A percentile compares a stretch with the other conserved stretches of the same genome.
Conservation (phyloP, 2,888 invertebrate species). For the Listrodromus nycthemerus region DNA sequence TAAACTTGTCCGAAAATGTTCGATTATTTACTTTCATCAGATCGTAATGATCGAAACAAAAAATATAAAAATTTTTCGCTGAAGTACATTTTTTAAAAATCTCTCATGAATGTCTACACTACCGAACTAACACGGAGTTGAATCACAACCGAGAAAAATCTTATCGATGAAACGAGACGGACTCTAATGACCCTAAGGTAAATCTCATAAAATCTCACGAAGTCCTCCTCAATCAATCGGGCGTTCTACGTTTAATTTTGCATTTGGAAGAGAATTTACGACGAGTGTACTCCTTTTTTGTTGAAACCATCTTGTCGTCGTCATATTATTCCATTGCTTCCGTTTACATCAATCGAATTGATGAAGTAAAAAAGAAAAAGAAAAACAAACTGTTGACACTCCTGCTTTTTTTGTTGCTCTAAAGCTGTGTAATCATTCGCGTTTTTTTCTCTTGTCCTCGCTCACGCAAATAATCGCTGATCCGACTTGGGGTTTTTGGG, state of each 20-base stretch:
- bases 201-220: conserved; percentile 30
- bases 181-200: conserved; percentile 44
- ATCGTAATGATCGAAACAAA: background rate
- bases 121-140: conserved; percentile 17
- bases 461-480: conserved; percentile 23
- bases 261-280: background rate
- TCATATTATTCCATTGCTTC: background rate
- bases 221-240: background rate
- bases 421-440: conserved; percentile 35
- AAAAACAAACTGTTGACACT: conserved; percentile 4
- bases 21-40: background rate
- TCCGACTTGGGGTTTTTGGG: background rate
- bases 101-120: conserved; percentile 7
- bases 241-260: conserved; percentile 12
- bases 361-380: background rate
- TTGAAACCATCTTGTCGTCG: background rate
- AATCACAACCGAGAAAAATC: conserved; percentile 32
- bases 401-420: conserved; percentile 27
- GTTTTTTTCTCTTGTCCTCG: conserved; percentile 19
- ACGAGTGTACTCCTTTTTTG: background rate
- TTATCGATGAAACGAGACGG: conserved; percentile 24
- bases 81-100: background rate
- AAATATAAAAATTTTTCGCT: background rate
- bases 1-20: background rate
- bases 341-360: background rate